Base-by-base conservation (phyloP, 2,797 vertebrate genomes). In the Clarias platycephalus region DNA sequence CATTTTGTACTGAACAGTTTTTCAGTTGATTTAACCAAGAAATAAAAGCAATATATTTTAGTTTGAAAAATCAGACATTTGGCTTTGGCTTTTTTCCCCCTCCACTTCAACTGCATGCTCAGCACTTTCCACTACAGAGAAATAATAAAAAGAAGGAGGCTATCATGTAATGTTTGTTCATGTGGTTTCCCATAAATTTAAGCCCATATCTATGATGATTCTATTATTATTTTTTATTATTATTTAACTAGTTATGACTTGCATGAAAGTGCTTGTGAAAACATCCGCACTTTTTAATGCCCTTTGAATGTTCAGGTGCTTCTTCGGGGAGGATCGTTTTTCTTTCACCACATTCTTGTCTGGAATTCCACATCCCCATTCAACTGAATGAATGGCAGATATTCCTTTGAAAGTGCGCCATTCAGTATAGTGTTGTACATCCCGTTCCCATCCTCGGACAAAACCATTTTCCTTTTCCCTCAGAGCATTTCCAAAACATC, bases 401-500 rank as follows among this genome's bases (percentile, higher is more conserved):
- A 80, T 80, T 67, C 79, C 62, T 86, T 89, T 86, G 72, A 85
- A 82, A 85, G n/a, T 20, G 68, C 44, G 15, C 20, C 83, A 66
- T 64, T 83, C 40, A 83, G 24, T 80, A 68, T 76, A 20, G 18
- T 3, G 12, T 20, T 60, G 64, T 80, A 83, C 49, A 64, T 74
- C 83, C 85, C 12, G n/a, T 63, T 88, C 85, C 82, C 81, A 81
- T 31, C 34, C 44, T n/a, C 57, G 82, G 71, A 87, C 88, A 88
- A 88, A 88, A 78, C 26, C 13, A 55, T 77, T 24, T 85, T 44
- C 81, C 84, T 83, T 84, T 77, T 75, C 72, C 86, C 83, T 84
- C 76, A 81, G 49, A 79, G 81, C 68, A 58, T 58, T 75, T 85
- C 81, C 66, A 83, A 83, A 85, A 81, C 74, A 24, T 24, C 71